Percentiles rank a stretch among this genome's conserved stretches.
Conservation (phyloP, 1,140 invertebrate genomes). For the Leptinotarsa texana region DNA sequence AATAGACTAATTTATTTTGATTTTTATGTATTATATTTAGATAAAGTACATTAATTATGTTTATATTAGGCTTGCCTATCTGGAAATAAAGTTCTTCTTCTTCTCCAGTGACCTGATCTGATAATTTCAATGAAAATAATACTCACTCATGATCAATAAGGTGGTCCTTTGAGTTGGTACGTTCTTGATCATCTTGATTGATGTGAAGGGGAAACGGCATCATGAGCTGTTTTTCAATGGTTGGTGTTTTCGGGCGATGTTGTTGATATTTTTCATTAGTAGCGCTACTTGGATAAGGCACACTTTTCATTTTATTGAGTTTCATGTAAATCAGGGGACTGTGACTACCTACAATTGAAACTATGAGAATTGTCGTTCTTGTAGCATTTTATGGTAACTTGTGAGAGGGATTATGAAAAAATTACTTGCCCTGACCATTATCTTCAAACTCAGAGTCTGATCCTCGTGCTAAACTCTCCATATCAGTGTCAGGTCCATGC, state of each 20-base stretch:
- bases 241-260: neutral
- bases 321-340: slow-evolving; percentile 43
- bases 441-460: slow-evolving; percentile 61
- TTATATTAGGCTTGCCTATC: too few species aligned
- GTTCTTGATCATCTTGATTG: neutral
- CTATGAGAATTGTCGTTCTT: slow-evolving; percentile 16
- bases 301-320: slow-evolving; percentile 40
- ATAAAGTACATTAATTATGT: too few species aligned
- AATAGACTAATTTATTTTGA: too few species aligned
- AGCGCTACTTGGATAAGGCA: slow-evolving; percentile 30
- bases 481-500: slow-evolving; percentile 66
- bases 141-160: slow-evolving; percentile 57
- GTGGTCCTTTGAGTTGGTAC: slow-evolving; percentile 38
- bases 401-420: too few species aligned
- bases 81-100: too few species aligned
- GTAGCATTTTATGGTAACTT: too few species aligned
- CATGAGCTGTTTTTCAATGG: neutral
- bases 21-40: too few species aligned
- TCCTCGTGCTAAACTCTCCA: slow-evolving; percentile 58
- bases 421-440: slow-evolving; percentile 53
- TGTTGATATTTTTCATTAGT: slow-evolving; percentile 19
- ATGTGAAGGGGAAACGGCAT: neutral
- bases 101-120: too few species aligned
- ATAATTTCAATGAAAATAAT: neutral
- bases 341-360: slow-evolving; percentile 48